Evolutionary conservation across 2,888 invertebrate species (phyloP).

Genomic region (Dynastes hyllus): DNA sequence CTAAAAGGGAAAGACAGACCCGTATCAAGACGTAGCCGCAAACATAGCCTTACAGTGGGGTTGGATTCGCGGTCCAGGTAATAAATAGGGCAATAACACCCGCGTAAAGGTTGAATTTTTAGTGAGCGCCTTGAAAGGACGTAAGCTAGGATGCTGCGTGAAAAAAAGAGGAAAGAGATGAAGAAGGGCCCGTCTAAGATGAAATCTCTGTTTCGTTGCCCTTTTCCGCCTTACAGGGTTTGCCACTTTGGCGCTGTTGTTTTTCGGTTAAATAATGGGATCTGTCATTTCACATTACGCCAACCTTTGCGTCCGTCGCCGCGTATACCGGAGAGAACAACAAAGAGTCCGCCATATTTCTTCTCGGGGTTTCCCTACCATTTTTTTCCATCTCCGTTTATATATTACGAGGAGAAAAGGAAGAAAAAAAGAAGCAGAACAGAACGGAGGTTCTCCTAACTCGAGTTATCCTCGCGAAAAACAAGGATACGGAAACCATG

Average conservation of each 20-base stretch:
- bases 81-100: conserved; percentile 59
- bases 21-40: not conserved
- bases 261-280: conserved; percentile 72
- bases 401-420: not conserved
- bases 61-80: conserved; percentile 48
- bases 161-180: conserved; percentile 48
- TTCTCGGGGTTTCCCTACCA: conserved; percentile 1
- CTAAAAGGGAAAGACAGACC: not conserved
- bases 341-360: conserved; percentile 21
- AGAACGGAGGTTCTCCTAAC: not conserved
- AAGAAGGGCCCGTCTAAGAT: not conserved
- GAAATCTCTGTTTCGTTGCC: conserved; percentile 6
- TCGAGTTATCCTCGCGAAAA: conserved; percentile 14
- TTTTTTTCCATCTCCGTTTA: not conserved
- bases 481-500: conserved; percentile 13
- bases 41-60: not conserved
- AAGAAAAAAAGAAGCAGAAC: no score
- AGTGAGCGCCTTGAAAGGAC: conserved; percentile 20
- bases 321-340: not conserved
- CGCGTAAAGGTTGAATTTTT: conserved; percentile 56
- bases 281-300: conserved; percentile 72
- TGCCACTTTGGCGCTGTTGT: conserved; percentile 70
- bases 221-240: conserved; percentile 66
- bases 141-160: conserved; percentile 5
- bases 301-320: conserved; percentile 57